phyloP scores from a whole-genome alignment of 2,888 invertebrate genomes.

The Acrobasis suavella region DNA sequence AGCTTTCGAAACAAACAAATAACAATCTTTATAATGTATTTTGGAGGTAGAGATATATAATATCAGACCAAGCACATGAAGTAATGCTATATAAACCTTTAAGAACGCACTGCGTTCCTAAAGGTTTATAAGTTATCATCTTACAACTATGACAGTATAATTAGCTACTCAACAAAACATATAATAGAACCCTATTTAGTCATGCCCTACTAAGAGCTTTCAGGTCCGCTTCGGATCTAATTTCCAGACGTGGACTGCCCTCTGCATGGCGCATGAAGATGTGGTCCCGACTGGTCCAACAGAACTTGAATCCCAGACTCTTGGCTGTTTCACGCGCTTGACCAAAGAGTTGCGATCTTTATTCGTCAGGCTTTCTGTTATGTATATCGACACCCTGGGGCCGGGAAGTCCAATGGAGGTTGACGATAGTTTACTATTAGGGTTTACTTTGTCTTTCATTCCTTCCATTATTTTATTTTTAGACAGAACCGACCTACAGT shows the following conservation, averaged over 20 bases:
- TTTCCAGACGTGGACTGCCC: neutral
- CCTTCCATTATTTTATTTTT: conserved; percentile 5
- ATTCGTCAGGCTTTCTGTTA: conserved; percentile 9
- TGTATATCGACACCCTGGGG: neutral
- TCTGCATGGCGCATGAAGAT: neutral
- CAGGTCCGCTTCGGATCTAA: conserved; percentile 4
- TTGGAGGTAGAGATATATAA: too few species aligned
- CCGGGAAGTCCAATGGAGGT: neutral
- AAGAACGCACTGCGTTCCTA: neutral
- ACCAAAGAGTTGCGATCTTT: neutral
- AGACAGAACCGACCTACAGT: neutral
- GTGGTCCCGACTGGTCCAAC: conserved; percentile 10
- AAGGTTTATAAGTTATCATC: too few species aligned
- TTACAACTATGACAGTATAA: too few species aligned
- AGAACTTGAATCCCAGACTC: neutral
- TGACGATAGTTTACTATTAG: conserved; percentile 3
- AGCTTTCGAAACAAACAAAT: too few species aligned
- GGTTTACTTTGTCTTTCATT: conserved; percentile 6
- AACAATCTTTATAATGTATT: too few species aligned
- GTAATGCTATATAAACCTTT: too few species aligned
- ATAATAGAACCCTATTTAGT: neutral
- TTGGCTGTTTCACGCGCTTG: conserved; percentile 1
- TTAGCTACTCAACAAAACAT: neutral
- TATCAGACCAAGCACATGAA: too few species aligned
- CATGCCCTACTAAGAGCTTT: neutral